Evolutionary conservation across 2,113 vertebrate genomes (phyloP), one percentile per base, ranked within the genome.

Genomic region (Raphicerus campestris): DNA sequence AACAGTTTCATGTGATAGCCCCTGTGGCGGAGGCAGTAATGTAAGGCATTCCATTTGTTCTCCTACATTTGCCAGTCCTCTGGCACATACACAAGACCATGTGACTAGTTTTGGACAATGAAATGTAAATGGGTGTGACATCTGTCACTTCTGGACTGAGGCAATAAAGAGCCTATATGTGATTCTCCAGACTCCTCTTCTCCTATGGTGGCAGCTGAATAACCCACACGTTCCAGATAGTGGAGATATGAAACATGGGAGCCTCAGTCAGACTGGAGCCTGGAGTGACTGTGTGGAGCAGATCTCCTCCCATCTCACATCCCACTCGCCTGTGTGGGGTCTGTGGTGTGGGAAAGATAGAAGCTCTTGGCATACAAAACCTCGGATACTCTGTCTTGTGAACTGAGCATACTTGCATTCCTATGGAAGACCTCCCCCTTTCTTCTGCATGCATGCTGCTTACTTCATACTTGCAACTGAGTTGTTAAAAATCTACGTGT

Each of bases 401-500:
- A 66, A 28, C 63, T 30, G 51, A 93, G 63, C n/a, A 49, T 63
- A 89, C 93, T 28, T 89, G n/a, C 51, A 94, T 86, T 89, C 61
- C 75, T 95, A 88, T 45, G 19, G 63, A 92, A 90, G 58, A 63
- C 39, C n/a, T 51, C 10, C 24, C 22, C 39, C 45, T 24, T 84
- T 51, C 75, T 86, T 60, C 86, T 63, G 55, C 30, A 56, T 42
- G 85, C 61, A 60, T 22, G 87, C 45, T 9, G 32, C 49, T 93
- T 80, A 93, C 80, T 95, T 96, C 17, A 77, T 63, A 89, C 39
- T 63, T 26, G n/a, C 78, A 83, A 94, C 39, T 97, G 81, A 81
- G 58, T 53, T 93, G 30, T 87, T 95, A 90, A 87, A 92, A 87
- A 87, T 81, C 87, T 85, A 45, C 15, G 16, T 89, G 84, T 81